phyloP scores from a whole-genome alignment of 1,140 invertebrate species.

The Zaprionus davidi region DNA sequence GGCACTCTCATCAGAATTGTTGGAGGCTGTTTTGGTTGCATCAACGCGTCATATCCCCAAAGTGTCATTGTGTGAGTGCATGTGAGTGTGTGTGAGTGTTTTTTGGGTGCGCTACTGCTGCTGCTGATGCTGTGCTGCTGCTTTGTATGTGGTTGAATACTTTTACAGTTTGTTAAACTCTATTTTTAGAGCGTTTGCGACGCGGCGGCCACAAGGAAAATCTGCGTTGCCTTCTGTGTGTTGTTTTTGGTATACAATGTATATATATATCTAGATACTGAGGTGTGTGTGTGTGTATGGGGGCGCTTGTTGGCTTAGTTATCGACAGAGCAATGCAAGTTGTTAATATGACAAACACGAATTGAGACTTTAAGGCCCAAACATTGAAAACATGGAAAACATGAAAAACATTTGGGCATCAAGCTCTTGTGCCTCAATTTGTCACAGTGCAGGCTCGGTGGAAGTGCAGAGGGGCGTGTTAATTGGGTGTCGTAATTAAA shows the following conservation, averaged over 20 bases:
- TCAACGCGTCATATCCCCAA: constrained; percentile 60
- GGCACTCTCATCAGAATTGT: constrained; percentile 20
- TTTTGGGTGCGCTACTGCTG: constrained; percentile 53
- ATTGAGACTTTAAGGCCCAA: constrained; percentile 45
- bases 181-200: constrained; percentile 73
- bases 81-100: constrained; percentile 33
- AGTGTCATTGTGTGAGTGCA: constrained; percentile 30
- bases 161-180: constrained; percentile 82
- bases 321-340: constrained; percentile 35
- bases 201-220: constrained; percentile 64
- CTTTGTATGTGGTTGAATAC: constrained; percentile 81
- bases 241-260: constrained; percentile 16
- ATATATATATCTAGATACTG: not conserved
- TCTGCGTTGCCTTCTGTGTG: constrained; percentile 26
- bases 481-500: constrained; percentile 77
- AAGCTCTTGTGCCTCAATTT: constrained; percentile 40
- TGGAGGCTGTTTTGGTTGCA: constrained; percentile 41
- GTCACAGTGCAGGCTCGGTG: constrained; percentile 11
- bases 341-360: constrained; percentile 66
- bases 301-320: constrained; percentile 76
- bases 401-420: constrained; percentile 21
- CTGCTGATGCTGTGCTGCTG: not conserved
- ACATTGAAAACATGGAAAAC: constrained; percentile 35
- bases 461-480: constrained; percentile 41
- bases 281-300: constrained; percentile 47